These are phyloP conservation scores for Guaruba guarouba DNA, from an alignment of 2,113 vertebrate genomes.

Conservation along the genomic window DNA sequence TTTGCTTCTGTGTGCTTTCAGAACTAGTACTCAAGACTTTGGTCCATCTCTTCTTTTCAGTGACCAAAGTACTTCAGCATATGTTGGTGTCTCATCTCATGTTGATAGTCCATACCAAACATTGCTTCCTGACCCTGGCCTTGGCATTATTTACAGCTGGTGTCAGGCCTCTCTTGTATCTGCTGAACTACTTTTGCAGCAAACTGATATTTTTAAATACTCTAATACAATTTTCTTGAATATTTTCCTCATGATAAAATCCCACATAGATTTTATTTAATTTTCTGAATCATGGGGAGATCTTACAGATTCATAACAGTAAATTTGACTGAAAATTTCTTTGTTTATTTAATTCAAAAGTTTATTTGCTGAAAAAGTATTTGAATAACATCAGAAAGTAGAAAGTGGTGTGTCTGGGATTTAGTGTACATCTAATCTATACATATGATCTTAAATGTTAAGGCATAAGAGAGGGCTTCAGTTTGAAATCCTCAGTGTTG, in stretches of 20 bases:
- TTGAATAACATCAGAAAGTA: not conserved
- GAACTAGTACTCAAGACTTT: not conserved
- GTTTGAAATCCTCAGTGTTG: not conserved
- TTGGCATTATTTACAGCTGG: not conserved
- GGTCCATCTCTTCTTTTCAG: not conserved
- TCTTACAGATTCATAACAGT: not conserved
- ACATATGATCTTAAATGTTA: not conserved
- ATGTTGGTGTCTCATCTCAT: not conserved
- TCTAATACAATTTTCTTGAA: not conserved
- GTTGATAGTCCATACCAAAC: not conserved
- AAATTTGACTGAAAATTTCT: not conserved
- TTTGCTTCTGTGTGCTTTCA: not conserved
- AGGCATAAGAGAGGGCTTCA: not conserved
- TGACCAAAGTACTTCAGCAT: not conserved
- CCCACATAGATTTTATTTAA: not conserved
- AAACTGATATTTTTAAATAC: not conserved
- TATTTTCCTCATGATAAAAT: not conserved
- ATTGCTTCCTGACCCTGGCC: not conserved
- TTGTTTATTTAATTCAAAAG: not conserved
- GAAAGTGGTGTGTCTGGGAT: not conserved
- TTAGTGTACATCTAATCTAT: not conserved
- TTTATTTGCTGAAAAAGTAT: not conserved
- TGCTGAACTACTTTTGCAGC: not conserved
- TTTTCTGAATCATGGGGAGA: not conserved
- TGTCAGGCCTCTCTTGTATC: not conserved